Base-by-base conservation (phyloP, 2,797 vertebrate species). In the Sebastes taczanowskii region DNA sequence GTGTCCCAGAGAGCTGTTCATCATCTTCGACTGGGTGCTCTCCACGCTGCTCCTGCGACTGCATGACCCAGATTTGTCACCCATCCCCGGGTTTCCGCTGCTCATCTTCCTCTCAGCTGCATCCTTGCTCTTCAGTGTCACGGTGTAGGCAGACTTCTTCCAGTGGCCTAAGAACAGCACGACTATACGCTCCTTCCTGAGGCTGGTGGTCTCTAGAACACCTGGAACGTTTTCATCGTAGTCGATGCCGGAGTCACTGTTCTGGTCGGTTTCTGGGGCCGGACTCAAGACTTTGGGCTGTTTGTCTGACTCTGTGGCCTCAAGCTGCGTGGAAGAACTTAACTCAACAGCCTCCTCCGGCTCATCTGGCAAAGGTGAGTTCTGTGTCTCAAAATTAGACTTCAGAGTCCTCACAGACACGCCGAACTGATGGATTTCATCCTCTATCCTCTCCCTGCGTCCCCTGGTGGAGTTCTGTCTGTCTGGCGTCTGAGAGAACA, bases 141-240 rank as follows among this genome's bases (percentile, higher is more conserved):
- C 94, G 0, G 93, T 81, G 75, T 96, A 97, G 11, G 97, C 96
- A 0, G 97, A 98, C 82, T 96, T 97, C 92, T 97, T 98, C 98
- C 98, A 99, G 93, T 99, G 98, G 65, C 97, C 94, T 35, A 99
- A 93, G 91, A 99, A 99, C 61, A 99, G 93, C 66, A 97, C 96
- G 10, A 99, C 96, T 5, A 98, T 98, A 2, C 98, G 96, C 85
- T 99, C 97, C 86, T 99, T 99, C 68, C 97, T 95, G 4, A 98
- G 92, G 82, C 94, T 97, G 82, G 92, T 96, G 25, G 93, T 94
- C 86, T 97, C 96, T 0, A 85, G 91, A 53, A 95, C 94, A 1
- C 89, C 88, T 1, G 64, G 29, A 0, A 89, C 59, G 1, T 90
- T 92, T 81, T 96, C 96, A 73, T 96, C 94, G 4, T 95, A 95